Evolutionary conservation across 2,113 vertebrate genomes (phyloP).

Genomic region (Gobius niger): DNA sequence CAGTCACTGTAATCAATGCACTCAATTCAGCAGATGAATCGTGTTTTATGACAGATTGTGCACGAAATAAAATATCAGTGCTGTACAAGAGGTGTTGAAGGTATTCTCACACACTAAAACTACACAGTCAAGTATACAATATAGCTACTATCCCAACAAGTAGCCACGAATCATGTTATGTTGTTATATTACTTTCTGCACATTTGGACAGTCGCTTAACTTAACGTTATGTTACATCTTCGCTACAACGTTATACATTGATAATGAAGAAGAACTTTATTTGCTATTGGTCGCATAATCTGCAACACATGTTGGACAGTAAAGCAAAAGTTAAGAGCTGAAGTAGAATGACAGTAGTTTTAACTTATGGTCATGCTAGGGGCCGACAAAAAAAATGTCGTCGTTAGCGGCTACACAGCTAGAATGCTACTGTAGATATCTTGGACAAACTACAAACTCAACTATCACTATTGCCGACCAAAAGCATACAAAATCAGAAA

Average conservation of each 20-base stretch:
- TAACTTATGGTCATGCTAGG: background rate
- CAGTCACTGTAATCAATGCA: background rate
- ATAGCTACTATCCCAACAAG: too few relatives aligned
- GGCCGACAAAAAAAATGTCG: slow-evolving; percentile 1
- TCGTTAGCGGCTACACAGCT: slow-evolving; percentile 38
- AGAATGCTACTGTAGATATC: slow-evolving; percentile 30
- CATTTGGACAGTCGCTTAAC: too few relatives aligned
- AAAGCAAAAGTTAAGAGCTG: too few relatives aligned
- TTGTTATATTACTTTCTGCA: too few relatives aligned
- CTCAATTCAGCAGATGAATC: background rate
- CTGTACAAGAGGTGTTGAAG: background rate
- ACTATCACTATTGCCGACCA: background rate
- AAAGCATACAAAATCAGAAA: background rate
- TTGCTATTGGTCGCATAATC: background rate
- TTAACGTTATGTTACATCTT: too few relatives aligned
- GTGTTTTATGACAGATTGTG: background rate
- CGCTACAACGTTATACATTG: too few relatives aligned
- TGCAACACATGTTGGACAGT: too few relatives aligned
- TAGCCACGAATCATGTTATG: too few relatives aligned
- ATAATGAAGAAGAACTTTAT: too few relatives aligned
- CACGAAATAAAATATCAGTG: background rate
- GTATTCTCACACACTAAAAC: too few relatives aligned
- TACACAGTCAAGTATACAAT: too few relatives aligned
- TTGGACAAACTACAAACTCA: background rate
- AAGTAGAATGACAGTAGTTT: too few relatives aligned